phyloP scores from a whole-genome alignment of 92 coral and sea anemone genomes.

The Epizoanthus stellaris region DNA sequence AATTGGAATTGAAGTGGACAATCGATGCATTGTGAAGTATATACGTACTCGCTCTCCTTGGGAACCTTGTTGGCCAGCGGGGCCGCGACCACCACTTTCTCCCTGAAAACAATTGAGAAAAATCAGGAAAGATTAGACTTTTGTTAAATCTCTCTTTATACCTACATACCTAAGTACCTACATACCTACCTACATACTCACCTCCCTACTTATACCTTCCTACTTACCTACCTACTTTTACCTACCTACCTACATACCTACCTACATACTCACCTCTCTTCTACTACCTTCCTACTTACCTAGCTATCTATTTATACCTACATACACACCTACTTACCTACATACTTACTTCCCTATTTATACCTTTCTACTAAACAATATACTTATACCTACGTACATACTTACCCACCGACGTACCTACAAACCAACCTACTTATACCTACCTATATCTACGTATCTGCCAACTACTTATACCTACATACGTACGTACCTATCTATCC shows the following conservation, averaged over 20 bases:
- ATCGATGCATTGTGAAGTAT: too few relatives aligned
- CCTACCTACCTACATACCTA: neutral
- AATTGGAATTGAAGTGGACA: too few relatives aligned
- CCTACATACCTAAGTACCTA: neutral
- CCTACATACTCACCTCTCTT: neutral
- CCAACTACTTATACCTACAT: neutral
- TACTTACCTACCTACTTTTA: neutral
- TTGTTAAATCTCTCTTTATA: neutral
- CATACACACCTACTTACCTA: neutral
- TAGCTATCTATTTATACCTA: neutral
- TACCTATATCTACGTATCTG: neutral
- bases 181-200: neutral
- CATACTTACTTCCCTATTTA: neutral
- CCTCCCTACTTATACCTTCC: neutral
- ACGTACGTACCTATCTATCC: neutral
- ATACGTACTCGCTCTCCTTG: slow-evolving; percentile 2
- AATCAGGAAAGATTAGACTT: neutral
- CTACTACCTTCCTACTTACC: neutral
- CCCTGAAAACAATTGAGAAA: neutral
- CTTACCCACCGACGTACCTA: neutral
- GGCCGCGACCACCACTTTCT: neutral
- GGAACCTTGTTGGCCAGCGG: neutral
- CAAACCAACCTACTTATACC: neutral
- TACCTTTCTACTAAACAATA: neutral
- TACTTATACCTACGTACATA: neutral